Evolutionary conservation across 2,113 vertebrate genomes (phyloP).

Genomic region (Peucedramus taeniatus): DNA sequence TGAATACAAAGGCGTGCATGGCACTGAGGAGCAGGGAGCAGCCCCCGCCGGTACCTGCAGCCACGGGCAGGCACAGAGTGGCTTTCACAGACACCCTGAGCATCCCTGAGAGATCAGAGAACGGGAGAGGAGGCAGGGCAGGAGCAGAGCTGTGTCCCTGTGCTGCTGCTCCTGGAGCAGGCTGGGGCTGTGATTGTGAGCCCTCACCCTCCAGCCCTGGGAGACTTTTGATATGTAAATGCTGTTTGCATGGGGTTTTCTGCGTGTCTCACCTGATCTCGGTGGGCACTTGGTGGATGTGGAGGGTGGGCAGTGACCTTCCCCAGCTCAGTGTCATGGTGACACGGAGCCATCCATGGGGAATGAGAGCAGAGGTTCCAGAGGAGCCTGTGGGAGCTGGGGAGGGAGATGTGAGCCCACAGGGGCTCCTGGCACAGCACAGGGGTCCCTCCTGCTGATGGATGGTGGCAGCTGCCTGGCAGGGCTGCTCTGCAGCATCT

Average conservation of each 20-base stretch:
- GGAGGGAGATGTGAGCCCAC: accelerated
- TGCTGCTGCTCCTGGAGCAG: not conserved
- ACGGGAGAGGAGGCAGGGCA: not conserved
- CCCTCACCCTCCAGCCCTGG: not conserved
- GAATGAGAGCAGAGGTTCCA: not conserved
- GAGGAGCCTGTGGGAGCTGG: not conserved
- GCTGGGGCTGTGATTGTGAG: accelerated
- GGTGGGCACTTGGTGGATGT: not conserved
- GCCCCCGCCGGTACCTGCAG: accelerated
- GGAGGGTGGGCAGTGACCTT: not conserved
- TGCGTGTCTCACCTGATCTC: not conserved
- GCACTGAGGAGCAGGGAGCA: not conserved
- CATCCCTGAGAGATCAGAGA: not conserved
- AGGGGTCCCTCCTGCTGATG: not conserved
- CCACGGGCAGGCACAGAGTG: not conserved
- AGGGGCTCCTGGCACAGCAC: not conserved
- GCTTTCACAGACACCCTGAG: not conserved
- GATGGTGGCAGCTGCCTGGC: not conserved
- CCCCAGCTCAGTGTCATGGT: not conserved
- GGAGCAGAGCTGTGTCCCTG: not conserved
- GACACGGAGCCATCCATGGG: not conserved
- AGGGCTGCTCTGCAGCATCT: not conserved
- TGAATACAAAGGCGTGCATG: not conserved
- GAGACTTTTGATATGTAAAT: not conserved
- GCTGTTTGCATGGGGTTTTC: not conserved